Conservation (phyloP, 2,888 invertebrate genomes). For the Neoitamus cyanurus region DNA sequence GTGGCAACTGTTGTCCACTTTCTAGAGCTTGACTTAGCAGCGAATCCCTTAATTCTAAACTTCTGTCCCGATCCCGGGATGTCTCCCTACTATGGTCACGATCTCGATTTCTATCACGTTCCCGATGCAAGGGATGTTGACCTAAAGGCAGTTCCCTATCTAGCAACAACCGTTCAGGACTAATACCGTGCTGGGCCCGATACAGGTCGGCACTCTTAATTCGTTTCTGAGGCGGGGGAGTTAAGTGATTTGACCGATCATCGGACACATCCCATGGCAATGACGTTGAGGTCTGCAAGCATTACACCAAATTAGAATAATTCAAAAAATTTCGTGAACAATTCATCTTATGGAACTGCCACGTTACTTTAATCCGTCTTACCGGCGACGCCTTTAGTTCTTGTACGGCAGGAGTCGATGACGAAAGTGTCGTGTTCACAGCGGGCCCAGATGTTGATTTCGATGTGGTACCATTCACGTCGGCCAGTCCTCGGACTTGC, state of each 20-base stretch:
- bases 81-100: slow-evolving; percentile 56
- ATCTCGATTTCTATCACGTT: slow-evolving; percentile 59
- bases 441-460: slow-evolving; percentile 50
- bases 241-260: slow-evolving; percentile 68
- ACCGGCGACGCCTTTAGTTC: slow-evolving; percentile 67
- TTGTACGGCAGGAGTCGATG: slow-evolving; percentile 62
- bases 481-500: slow-evolving; percentile 87
- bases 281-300: slow-evolving; percentile 70
- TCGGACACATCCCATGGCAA: slow-evolving; percentile 74
- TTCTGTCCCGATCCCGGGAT: slow-evolving; percentile 69
- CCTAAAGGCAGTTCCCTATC: slow-evolving; percentile 63
- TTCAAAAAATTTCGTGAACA: slow-evolving; percentile 32
- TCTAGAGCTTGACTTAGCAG: slow-evolving; percentile 82
- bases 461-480: slow-evolving; percentile 70
- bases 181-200: slow-evolving; percentile 71
- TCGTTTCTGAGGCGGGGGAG: slow-evolving; percentile 75
- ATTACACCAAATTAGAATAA: slow-evolving; percentile 53
- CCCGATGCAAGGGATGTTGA: slow-evolving; percentile 64
- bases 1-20: slow-evolving; percentile 69
- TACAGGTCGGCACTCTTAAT: slow-evolving; percentile 77
- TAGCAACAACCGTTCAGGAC: slow-evolving; percentile 64
- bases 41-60: slow-evolving; percentile 77
- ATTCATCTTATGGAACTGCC: slow-evolving; percentile 50
- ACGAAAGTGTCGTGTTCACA: slow-evolving; percentile 54
- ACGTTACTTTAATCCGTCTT: slow-evolving; percentile 62